These are phyloP conservation scores for Lasioglossum lativentre DNA, from an alignment of 2,888 invertebrate species.

Conservation along the genomic window DNA sequence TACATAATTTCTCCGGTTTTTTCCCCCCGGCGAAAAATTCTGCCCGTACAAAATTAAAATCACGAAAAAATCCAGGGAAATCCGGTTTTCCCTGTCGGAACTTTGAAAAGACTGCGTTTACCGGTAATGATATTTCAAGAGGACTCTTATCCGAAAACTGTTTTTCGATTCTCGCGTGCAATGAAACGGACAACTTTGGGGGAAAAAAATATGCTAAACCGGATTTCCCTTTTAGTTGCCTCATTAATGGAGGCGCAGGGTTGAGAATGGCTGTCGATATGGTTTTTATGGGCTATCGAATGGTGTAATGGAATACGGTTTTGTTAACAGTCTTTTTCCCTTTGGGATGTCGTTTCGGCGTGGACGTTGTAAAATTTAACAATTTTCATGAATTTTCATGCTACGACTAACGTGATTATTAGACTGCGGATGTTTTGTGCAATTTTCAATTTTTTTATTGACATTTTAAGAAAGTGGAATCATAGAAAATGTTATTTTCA, in stretches of 20 bases:
- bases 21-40: neutral
- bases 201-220: neutral
- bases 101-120: neutral
- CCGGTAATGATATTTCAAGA: neutral
- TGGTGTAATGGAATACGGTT: neutral
- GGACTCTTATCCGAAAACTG: neutral
- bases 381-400: too few relatives aligned
- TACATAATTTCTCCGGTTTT: neutral
- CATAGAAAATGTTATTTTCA: too few relatives aligned
- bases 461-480: too few relatives aligned
- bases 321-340: neutral
- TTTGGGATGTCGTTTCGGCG: too few relatives aligned
- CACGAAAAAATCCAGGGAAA: neutral
- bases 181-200: neutral
- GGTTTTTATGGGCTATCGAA: neutral
- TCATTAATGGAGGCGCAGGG: neutral
- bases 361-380: too few relatives aligned
- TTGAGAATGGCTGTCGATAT: neutral
- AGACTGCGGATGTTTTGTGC: too few relatives aligned
- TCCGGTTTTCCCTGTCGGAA: neutral
- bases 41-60: neutral
- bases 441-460: too few relatives aligned
- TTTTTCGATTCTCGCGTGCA: neutral
- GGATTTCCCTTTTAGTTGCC: neutral
- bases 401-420: neutral